A percentile compares a stretch with the other conserved stretches of the same genome.
phyloP scores from a whole-genome alignment of 2,797 vertebrate genomes.

The Anas flavirostris region DNA sequence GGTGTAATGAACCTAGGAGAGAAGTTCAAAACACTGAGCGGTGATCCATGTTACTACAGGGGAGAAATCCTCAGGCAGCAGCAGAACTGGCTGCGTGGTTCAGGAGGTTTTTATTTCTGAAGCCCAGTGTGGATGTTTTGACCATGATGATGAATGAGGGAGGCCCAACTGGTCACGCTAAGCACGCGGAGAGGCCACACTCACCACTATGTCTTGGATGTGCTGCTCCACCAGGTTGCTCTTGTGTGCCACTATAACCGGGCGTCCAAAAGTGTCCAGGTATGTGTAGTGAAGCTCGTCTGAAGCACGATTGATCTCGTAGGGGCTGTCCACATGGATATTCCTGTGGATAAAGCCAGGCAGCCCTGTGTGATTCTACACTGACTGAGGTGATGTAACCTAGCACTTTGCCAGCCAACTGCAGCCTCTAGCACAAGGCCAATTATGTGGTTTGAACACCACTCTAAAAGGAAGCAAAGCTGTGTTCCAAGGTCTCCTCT shows the following conservation, averaged over 20 bases:
- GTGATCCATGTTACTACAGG: not conserved
- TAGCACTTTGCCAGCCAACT: not conserved
- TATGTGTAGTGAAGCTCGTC: slow-evolving; percentile 97
- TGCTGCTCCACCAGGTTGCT: slow-evolving; percentile 97
- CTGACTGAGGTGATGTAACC: not conserved
- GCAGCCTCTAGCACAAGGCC: not conserved
- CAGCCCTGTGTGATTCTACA: not conserved
- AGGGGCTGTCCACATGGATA: slow-evolving; percentile 94
- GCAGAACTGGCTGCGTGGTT: not conserved
- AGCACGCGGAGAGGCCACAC: not conserved
- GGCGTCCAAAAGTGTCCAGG: slow-evolving; percentile 95
- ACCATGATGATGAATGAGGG: rapidly evolving
- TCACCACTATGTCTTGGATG: slow-evolving; percentile 97
- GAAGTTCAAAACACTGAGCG: not conserved
- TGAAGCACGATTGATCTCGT: slow-evolving; percentile 87
- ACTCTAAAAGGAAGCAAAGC: not conserved
- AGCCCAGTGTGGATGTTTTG: not conserved
- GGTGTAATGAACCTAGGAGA: slow-evolving; percentile 90
- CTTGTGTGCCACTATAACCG: slow-evolving; percentile 94
- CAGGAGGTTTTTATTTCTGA: not conserved
- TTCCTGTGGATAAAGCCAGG: slow-evolving; percentile 81
- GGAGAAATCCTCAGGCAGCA: not conserved
- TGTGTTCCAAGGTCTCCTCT: not conserved
- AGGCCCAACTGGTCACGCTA: not conserved
- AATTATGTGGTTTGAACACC: not conserved